Percentiles rank a stretch among this genome's conserved stretches.
Evolutionary conservation across 2,113 vertebrate species (phyloP).

Genomic region (Lasiurus borealis): DNA sequence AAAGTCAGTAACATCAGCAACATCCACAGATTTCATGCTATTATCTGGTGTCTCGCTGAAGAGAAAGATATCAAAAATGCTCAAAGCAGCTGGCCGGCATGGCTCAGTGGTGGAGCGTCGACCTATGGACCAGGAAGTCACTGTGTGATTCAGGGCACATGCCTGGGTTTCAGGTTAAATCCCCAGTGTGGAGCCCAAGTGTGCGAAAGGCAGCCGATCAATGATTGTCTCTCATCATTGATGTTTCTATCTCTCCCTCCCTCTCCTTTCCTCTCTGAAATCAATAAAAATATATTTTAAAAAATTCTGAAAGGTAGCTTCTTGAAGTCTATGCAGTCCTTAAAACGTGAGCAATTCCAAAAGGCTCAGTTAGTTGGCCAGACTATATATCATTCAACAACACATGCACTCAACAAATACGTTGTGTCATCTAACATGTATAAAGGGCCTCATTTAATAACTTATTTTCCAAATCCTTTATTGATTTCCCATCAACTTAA

Average conservation of each 20-base stretch:
- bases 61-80: background rate
- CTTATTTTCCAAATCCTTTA: background rate
- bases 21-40: background rate
- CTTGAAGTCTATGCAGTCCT: background rate
- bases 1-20: background rate
- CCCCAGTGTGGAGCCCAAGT: too few species aligned
- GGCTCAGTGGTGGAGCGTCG: too few species aligned
- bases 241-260: too few species aligned
- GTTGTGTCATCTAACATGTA: background rate
- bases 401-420: background rate
- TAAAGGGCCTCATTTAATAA: background rate
- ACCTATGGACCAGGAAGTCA: too few species aligned
- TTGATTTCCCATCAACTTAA: conserved; percentile 40
- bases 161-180: too few species aligned
- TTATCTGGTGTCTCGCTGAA: background rate
- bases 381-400: background rate
- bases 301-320: background rate
- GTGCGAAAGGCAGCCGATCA: too few species aligned
- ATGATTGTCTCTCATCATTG: too few species aligned
- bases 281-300: too few species aligned
- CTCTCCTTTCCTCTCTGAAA: too few species aligned
- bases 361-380: background rate
- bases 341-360: background rate
- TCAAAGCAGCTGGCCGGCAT: background rate
- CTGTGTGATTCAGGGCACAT: too few species aligned